Base-by-base conservation (phyloP, 2,888 invertebrate species). In the Caenorhabditis sinica region DNA sequence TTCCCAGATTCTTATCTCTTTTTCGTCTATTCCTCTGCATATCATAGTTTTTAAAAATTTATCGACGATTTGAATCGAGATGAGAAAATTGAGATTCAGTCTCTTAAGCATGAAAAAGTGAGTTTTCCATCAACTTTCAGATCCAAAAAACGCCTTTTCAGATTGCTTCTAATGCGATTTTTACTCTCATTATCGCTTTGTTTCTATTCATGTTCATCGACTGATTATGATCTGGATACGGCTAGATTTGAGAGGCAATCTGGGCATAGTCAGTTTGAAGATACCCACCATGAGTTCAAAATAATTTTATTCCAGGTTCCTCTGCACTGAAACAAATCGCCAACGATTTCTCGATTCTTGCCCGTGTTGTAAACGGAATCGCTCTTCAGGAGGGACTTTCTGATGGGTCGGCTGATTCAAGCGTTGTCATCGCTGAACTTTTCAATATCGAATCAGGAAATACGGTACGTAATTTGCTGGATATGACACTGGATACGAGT, bases 351-450 rank as follows among this genome's bases (percentile, higher is more conserved):
- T 56, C 71, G 6, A 43, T 71, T 25, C 56, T 71, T 23, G 71
- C 71, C 9, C 71, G 71, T 56, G 40, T 71, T 33, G 56, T 58
- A 25, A 71, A 71, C 13, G 56, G 56, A 56, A 71, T 71, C 13
- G 36, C 43, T 23, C 40, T 71, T n/a, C 71, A 58, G n/a, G 43
- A 58, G 23, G 40, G 28, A 25, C 51, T 71, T 33, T 58, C 71
- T 4, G 25, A 56, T 40, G 56, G 56, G 15, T 25, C 43, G 3
- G 25, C 28, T 0, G 25, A 58, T 25, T 15, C 40, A 15, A 43
- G 40, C 28, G 53, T 56, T 40, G 56, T 71, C 28, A 56, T 71
- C 20, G 71, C 71, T 20, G 71, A 71, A 58, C 58, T 71, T 36
- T 28, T 71, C 17, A 58, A 71, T 13, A 25, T 71, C 15, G 40